Conservation (phyloP, 2,797 vertebrate species). For the Hylomyscus alleni region DNA sequence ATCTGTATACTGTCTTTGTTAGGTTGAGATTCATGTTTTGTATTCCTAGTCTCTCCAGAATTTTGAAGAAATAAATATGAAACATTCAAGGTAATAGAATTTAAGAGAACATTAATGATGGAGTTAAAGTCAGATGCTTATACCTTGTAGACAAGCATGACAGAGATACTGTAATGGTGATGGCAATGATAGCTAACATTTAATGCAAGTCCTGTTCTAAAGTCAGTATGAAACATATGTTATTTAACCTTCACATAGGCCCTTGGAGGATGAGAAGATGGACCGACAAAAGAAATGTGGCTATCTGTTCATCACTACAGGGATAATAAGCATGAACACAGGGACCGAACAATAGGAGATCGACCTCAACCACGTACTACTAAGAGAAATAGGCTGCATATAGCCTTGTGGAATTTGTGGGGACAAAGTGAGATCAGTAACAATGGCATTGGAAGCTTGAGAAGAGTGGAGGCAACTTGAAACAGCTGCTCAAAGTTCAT, state of each 20-base stretch:
- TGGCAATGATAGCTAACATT: neutral
- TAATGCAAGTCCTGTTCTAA: neutral
- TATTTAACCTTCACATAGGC: neutral
- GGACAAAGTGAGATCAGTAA: neutral
- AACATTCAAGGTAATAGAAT: neutral
- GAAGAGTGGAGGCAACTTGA: neutral
- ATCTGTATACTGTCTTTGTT: neutral
- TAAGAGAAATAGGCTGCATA: neutral
- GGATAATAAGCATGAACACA: slow-evolving; percentile 28
- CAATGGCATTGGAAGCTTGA: neutral
- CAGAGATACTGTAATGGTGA: neutral
- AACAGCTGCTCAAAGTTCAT: neutral
- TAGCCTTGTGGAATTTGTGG: neutral
- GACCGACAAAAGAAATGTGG: neutral
- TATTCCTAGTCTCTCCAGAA: neutral
- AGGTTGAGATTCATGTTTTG: neutral
- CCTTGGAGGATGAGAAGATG: neutral
- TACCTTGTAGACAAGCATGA: neutral
- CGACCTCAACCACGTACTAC: neutral
- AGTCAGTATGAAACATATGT: neutral
- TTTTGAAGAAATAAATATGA: neutral
- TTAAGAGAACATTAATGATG: neutral
- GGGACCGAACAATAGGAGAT: neutral
- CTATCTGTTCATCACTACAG: neutral
- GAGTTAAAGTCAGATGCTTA: neutral